Evolutionary conservation across 2,113 vertebrate genomes (phyloP), one percentile per base, ranked within the genome.

Genomic region (Odontesthes bonariensis): DNA sequence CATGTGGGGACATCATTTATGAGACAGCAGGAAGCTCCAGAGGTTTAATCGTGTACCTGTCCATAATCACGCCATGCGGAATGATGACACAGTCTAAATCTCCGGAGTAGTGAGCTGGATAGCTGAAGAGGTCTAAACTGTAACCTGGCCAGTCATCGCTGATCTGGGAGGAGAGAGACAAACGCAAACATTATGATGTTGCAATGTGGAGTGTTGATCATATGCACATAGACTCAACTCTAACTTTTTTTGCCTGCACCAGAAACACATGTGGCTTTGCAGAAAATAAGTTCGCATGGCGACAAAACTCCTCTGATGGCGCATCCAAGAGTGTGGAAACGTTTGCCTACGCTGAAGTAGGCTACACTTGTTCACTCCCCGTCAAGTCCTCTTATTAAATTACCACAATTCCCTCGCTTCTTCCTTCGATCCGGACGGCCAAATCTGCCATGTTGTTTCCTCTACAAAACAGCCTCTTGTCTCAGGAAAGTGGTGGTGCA

Each of bases 51-150:
- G 23, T 35, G 27, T 92, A 98, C 96, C 97, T 96, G 94, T 97
- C 96, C 91, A 97, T 95, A 68, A 97, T 95, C 82, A 98, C 93
- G 61, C 97, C 96, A 0, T 97, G 96, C 3, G 97, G 96, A 63
- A 98, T 94, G 72, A 96, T 92, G 69, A 98, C 95, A 2, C 93
- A 94, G 38, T 97, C 95, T 89, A 98, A 83, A 77, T 97, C 96
- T 75, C 94, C 95, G 0, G 89, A 93, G 85, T 98, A 98, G 83
- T 97, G 96, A 27, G 95, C 90, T 5, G 96, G 96, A 11, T 94
- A 95, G n/a, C 90, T 94, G 88, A 98, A 97, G 52, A 97, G 94
- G 82, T 97, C 95, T 90, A 97, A 90, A 77, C 93, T 93, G 86
- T 97, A 98, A 20, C 96, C 96, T 0, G 96, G 94, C 95, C 96